Conservation (phyloP, 2,888 invertebrate species). For the Petrolisthes manimaculis region DNA sequence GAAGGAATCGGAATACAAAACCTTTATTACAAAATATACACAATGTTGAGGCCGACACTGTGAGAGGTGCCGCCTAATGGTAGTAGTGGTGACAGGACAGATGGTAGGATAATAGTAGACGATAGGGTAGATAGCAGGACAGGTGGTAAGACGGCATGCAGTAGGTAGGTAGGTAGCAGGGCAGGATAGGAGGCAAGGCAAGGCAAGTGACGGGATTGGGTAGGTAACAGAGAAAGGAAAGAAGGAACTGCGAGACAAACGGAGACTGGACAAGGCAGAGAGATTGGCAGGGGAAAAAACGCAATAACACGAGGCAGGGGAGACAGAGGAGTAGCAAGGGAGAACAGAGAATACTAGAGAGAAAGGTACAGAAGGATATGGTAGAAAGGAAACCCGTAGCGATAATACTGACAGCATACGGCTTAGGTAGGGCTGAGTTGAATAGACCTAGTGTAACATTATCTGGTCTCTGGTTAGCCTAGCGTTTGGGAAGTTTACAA, state of each 20-base stretch:
- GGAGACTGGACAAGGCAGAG: background rate
- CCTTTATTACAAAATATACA: slow-evolving; percentile 37
- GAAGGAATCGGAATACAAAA: slow-evolving; percentile 32
- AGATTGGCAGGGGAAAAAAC: background rate
- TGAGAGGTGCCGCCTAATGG: background rate
- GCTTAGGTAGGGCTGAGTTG: too few species aligned
- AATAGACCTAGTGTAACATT: too few species aligned
- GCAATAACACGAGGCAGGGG: too few species aligned
- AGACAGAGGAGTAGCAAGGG: too few species aligned
- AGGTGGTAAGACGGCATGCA: background rate
- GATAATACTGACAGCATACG: too few species aligned
- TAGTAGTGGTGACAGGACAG: background rate
- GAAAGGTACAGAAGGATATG: too few species aligned
- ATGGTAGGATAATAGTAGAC: background rate
- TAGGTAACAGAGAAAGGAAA: background rate
- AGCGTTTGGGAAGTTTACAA: too few species aligned
- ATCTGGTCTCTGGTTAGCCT: too few species aligned
- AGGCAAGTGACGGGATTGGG: background rate
- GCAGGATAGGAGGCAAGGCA: background rate
- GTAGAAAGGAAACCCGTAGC: too few species aligned
- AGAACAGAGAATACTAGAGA: too few species aligned
- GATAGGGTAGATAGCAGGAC: background rate
- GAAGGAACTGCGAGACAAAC: background rate
- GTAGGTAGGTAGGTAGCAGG: background rate
- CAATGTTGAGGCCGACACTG: background rate